Evolutionary conservation across 2,113 vertebrate species (phyloP).

Genomic region (Gymnocephalus cernua): DNA sequence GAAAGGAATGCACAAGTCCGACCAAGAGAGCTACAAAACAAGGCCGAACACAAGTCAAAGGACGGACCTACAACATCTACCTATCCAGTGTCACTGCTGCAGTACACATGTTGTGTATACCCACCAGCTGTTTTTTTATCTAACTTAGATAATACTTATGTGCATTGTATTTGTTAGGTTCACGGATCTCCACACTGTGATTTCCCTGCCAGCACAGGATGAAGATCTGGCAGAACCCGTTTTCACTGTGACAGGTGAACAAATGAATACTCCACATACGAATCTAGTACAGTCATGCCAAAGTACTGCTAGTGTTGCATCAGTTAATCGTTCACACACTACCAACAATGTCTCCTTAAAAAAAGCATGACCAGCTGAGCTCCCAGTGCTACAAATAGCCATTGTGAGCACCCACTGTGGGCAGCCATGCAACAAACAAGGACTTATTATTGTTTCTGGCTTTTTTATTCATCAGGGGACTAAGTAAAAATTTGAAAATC

Average conservation of each 20-base stretch:
- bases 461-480: not conserved
- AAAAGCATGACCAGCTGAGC: not conserved
- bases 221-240: constrained; percentile 11
- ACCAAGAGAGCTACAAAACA: constrained; percentile 28
- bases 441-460: not conserved
- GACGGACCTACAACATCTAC: not conserved
- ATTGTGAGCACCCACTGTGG: not conserved
- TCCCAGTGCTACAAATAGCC: not conserved
- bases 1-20: constrained; percentile 68
- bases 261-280: not conserved
- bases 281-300: constrained; percentile 1
- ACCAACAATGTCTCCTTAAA: no score
- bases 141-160: not conserved
- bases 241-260: not conserved
- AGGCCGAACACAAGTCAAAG: constrained; percentile 7
- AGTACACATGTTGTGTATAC: not conserved
- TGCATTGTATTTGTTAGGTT: not conserved
- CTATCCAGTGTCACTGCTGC: not conserved
- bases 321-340: not conserved
- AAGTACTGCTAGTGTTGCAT: not conserved
- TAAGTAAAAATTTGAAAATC: not conserved
- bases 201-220: not conserved
- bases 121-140: not conserved
- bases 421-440: not conserved
- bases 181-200: not conserved